Percentiles rank a stretch among this genome's conserved stretches.
These are phyloP conservation scores for Ptychadena robeensis DNA, from an alignment of 2,797 vertebrate species.

Conservation along the genomic window DNA sequence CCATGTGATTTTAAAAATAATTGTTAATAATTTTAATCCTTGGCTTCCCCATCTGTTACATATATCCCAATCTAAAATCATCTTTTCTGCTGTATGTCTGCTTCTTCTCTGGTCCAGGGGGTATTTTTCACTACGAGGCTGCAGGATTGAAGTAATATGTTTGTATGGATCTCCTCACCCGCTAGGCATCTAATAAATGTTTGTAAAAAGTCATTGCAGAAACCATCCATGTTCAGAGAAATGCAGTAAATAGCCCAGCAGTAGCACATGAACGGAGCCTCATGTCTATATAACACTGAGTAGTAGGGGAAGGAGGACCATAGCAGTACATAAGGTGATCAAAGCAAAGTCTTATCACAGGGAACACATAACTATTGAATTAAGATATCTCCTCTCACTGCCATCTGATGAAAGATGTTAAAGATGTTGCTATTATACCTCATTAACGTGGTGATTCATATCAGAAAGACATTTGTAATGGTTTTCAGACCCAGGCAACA, in stretches of 20 bases:
- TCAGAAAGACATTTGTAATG: constrained; percentile 59
- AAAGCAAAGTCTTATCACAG: constrained; percentile 72
- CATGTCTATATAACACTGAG: not conserved
- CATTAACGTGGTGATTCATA: constrained; percentile 31
- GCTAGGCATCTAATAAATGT: not conserved
- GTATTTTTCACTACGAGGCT: not conserved
- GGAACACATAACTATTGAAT: constrained; percentile 68
- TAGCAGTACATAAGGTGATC: constrained; percentile 65
- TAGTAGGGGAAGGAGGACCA: not conserved
- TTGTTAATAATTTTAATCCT: not conserved
- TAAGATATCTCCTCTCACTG: constrained; percentile 67
- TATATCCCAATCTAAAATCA: not conserved
- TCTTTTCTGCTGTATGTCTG: too few relatives aligned
- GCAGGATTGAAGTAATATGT: not conserved
- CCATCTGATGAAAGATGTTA: constrained; percentile 62
- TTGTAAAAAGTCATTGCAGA: not conserved
- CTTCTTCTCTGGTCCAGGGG: not conserved
- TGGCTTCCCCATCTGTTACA: not conserved
- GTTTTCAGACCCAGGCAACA: constrained; percentile 52
- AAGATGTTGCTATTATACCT: constrained; percentile 10
- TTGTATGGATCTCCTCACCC: not conserved
- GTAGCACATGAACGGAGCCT: not conserved
- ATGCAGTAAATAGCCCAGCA: not conserved
- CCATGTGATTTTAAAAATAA: too few relatives aligned
- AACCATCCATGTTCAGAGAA: not conserved